A percentile compares a stretch with the other conserved stretches of the same genome.
These are phyloP conservation scores for Dryocosmus kuriphilus DNA, from an alignment of 2,888 invertebrate species.

Conservation along the genomic window DNA sequence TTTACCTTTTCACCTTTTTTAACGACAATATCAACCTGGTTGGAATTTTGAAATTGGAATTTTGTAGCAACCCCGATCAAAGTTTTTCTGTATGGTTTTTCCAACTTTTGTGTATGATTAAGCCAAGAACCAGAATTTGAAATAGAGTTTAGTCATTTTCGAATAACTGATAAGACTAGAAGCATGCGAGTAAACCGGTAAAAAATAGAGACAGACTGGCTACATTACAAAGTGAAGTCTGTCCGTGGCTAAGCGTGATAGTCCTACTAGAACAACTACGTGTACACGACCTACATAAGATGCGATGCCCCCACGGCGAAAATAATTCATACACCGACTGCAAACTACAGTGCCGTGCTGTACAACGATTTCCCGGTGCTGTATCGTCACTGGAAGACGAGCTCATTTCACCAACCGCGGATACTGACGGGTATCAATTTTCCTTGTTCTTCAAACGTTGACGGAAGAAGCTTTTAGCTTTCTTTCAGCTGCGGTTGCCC, in stretches of 20 bases:
- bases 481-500: not conserved
- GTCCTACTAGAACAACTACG: constrained; percentile 66
- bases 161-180: constrained; percentile 30
- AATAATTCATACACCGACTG: constrained; percentile 75
- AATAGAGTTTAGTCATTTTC: constrained; percentile 18
- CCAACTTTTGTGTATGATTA: too few species aligned
- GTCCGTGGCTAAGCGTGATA: constrained; percentile 49
- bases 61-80: too few species aligned
- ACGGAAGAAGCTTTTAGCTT: not conserved
- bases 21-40: too few species aligned
- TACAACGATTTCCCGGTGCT: constrained; percentile 25
- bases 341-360: constrained; percentile 57
- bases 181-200: not conserved
- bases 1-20: too few species aligned
- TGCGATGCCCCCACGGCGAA: constrained; percentile 78
- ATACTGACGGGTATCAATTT: not conserved
- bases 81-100: too few species aligned
- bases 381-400: constrained; percentile 15
- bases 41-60: too few species aligned
- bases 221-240: constrained; percentile 56
- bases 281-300: constrained; percentile 78
- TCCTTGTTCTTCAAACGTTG: not conserved
- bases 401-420: not conserved
- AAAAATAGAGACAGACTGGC: constrained; percentile 14
- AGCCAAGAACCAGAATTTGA: too few species aligned